Base-by-base conservation (phyloP, 37 sponge, comb jelly and placozoan species). In the Agelas oroides region DNA sequence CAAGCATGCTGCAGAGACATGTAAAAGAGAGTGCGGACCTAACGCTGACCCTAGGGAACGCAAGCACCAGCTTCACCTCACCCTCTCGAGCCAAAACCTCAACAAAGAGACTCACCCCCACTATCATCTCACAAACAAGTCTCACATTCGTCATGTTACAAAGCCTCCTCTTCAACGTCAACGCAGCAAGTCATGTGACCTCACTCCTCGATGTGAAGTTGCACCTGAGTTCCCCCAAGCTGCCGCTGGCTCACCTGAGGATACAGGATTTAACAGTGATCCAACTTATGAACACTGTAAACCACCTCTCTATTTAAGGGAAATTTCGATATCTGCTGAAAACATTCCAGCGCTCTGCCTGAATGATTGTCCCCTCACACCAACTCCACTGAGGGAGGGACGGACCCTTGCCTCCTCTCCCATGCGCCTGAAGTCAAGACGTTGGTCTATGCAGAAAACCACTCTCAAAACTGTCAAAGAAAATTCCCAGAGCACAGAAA, bases 341-440 rank as follows among this genome's bases (percentile, higher is more conserved):
- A 72, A 82, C 33, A 23, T 82, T 18, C 83, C 83, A 30, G 46
- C 71, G 8, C 73, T 82, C 23, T 82, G 83, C 63, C 31, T 82
- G 73, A 82, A 82, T 62, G 83, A 82, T 28, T 82, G 83, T 62
- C 73, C 71, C 1, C 16, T 71, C 3, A 31, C 35, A 2, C 23
- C 34, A 6, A 68, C 69, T 5, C 69, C 69, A 28, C 5, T 27
- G 69, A 32, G 20, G 35, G 35, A 68, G 17, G 1, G 1, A 35
- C 23, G 53, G 37, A 56, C 37, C 31, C 34, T 35, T 2, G 59
- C 40, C 46, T 73, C 73, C 33, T 70, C 81, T 18, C 81, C 81
- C 3, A 32, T 41, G 56, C 67, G 69, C 20, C 8, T 8, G 8
- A 46, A 8, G n/a, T n/a, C n/a, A 46, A 46, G 46, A 46, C 46